Evolutionary conservation across 2,113 vertebrate species (phyloP), one percentile per base, ranked within the genome.

Genomic region (Austrofundulus limnaeus): DNA sequence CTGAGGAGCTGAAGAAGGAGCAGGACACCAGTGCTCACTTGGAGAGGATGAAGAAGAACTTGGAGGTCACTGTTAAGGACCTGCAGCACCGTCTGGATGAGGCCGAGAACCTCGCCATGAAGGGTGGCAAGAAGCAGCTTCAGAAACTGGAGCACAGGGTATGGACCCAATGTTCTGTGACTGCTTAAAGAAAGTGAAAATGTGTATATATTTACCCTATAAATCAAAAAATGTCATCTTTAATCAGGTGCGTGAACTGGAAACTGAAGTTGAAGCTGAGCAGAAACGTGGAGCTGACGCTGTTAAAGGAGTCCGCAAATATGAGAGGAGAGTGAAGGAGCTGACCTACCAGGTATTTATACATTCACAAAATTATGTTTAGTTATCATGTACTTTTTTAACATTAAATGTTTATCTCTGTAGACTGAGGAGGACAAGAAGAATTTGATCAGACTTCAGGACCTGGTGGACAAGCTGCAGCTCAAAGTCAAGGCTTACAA

Each of bases 1-100:
- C 92, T 59, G 94, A 97, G 84, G 94, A 96, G 86, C 90, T 97
- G 81, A 95, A 97, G 92, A 96, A 95, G 72, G 94, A 96, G 82
- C 93, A 96, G 88, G 94, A 95, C 70, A 93, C 93, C 84, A 95
- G 94, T 15, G 56, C 66, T 69, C 66, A 69, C 31, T 57, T 70
- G 66, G 66, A 69, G 49, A 49, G 66, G 78, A 93, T 95, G 92
- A 93, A 90, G 77, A 90, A 90, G 78, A 90, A 89, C 83, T 87
- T 90, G 87, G 84, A 89, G 70, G 87, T 87, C 42, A 90, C 88
- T 72, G 87, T 92, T 67, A 91, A 91, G 86, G 91, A 93, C 80
- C 84, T 93, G 73, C 92, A 93, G 79, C 92, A 92, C 66, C 92
- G 92, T 34, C 86, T 93, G 86, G 92, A 94, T 84, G 92, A 95